These are phyloP conservation scores for Zaprionus camerounensis DNA, from an alignment of 1,140 invertebrate genomes.

Conservation along the genomic window DNA sequence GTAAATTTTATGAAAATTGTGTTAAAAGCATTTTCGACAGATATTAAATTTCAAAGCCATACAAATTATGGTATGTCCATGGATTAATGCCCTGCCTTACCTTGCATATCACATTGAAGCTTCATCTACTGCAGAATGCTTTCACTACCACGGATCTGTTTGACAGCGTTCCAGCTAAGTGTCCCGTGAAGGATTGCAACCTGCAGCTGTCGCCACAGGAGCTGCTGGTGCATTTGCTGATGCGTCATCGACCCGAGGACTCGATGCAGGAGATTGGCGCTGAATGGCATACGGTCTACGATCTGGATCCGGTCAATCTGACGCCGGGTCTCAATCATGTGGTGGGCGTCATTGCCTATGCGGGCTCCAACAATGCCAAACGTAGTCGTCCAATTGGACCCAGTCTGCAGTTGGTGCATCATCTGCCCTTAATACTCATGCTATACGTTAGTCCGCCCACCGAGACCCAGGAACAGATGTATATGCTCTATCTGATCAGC, in stretches of 20 bases:
- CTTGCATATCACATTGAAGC: background rate
- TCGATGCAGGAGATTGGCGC: slow-evolving; percentile 48
- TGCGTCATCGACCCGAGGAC: slow-evolving; percentile 49
- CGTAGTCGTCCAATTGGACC: slow-evolving; percentile 44
- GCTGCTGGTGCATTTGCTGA: slow-evolving; percentile 49
- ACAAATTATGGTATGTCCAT: background rate
- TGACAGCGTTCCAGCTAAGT: slow-evolving; percentile 31
- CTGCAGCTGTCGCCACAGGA: slow-evolving; percentile 32
- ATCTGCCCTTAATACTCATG: slow-evolving; percentile 50
- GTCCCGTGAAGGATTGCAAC: slow-evolving; percentile 36
- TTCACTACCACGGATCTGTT: slow-evolving; percentile 37
- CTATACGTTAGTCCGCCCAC: slow-evolving; percentile 39
- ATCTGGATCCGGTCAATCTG: slow-evolving; percentile 40
- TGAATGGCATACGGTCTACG: slow-evolving; percentile 36
- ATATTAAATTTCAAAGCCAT: background rate
- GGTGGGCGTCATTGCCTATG: slow-evolving; percentile 47
- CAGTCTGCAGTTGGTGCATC: slow-evolving; percentile 50
- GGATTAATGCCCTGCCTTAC: background rate
- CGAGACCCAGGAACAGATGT: slow-evolving; percentile 31
- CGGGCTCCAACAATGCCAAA: slow-evolving; percentile 22
- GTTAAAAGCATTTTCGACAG: background rate
- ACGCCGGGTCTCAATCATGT: slow-evolving; percentile 44
- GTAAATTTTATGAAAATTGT: background rate
- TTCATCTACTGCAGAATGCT: slow-evolving; percentile 12
- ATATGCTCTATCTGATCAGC: slow-evolving; percentile 50